A percentile compares a stretch with the other conserved stretches of the same genome.
Evolutionary conservation across 2,113 vertebrate species (phyloP).

Genomic region (Proteles cristata): DNA sequence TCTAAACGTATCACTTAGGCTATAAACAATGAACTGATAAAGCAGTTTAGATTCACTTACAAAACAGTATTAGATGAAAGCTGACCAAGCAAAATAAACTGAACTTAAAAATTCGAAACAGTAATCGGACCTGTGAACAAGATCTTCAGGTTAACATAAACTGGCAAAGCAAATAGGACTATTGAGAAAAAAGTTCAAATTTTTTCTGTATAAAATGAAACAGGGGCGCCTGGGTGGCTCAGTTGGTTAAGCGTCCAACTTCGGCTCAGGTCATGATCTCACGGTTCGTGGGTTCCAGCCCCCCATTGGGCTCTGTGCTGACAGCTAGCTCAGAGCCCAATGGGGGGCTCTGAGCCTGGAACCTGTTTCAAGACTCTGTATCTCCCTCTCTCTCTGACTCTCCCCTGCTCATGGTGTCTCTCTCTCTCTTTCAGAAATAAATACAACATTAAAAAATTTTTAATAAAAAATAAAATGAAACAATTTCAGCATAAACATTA

Average conservation of each 20-base stretch:
- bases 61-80: conserved; percentile 28
- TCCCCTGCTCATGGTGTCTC: too few relatives aligned
- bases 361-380: too few relatives aligned
- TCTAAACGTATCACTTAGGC: not conserved
- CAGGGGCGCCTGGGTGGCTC: too few relatives aligned
- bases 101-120: conserved; percentile 25
- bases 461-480: not conserved
- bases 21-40: not conserved
- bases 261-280: too few relatives aligned
- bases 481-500: not conserved
- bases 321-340: too few relatives aligned
- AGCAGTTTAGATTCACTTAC: not conserved
- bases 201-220: conserved; percentile 14
- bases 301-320: too few relatives aligned
- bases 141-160: not conserved
- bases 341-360: too few relatives aligned
- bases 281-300: too few relatives aligned
- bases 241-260: too few relatives aligned
- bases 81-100: conserved; percentile 39
- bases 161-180: not conserved
- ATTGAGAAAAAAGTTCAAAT: not conserved
- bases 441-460: too few relatives aligned
- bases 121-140: not conserved
- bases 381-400: too few relatives aligned
- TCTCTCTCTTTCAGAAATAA: too few relatives aligned